A percentile compares a stretch with the other conserved stretches of the same genome.
Conservation (phyloP, 2,113 vertebrate species). For the Mus spicilegus region DNA sequence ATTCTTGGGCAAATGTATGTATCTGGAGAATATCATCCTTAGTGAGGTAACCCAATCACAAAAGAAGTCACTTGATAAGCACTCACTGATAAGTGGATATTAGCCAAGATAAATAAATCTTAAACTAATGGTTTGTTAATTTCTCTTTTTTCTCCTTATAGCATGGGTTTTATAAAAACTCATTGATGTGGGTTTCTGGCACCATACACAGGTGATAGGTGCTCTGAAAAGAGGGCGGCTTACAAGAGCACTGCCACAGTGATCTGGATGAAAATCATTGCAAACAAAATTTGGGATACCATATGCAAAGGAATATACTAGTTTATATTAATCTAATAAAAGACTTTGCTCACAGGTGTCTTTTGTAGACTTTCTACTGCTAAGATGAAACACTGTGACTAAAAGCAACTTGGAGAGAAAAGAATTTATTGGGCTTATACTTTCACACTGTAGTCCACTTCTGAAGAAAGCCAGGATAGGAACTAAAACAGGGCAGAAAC, state of each 20-base stretch:
- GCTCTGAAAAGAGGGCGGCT: neutral
- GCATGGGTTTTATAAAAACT: constrained; percentile 9
- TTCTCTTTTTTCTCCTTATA: neutral
- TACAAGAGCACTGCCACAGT: neutral
- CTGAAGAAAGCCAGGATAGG: neutral
- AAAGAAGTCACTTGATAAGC: too few relatives aligned
- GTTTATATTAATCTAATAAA: neutral
- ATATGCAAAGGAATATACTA: neutral
- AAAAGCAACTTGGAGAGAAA: neutral
- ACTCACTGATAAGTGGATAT: too few relatives aligned
- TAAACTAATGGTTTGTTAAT: neutral
- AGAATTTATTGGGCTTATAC: neutral
- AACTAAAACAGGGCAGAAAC: neutral
- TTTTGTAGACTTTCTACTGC: neutral
- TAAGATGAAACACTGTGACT: neutral
- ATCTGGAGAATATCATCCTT: too few relatives aligned
- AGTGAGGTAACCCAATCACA: too few relatives aligned
- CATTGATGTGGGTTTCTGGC: neutral
- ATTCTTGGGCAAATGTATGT: too few relatives aligned
- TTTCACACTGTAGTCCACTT: neutral
- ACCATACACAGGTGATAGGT: neutral
- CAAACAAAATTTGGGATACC: neutral
- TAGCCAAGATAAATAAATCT: neutral
- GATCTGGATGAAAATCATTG: neutral
- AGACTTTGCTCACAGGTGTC: neutral